Conservation (phyloP, 2,888 invertebrate genomes). For the Drepana falcataria region DNA sequence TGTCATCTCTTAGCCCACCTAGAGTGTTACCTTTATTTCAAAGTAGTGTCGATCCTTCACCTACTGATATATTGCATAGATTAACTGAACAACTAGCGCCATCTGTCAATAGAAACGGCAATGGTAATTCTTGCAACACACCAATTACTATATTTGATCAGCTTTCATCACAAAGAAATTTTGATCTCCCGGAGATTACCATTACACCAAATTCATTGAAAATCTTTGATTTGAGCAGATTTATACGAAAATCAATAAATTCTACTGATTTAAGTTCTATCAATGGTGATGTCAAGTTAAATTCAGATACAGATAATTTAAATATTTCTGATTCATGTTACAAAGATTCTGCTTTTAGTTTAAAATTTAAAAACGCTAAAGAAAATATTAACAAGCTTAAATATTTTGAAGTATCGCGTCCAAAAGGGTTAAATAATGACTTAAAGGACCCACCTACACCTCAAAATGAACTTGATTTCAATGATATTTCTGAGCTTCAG, state of each 20-base stretch:
- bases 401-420: not conserved
- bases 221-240: not conserved
- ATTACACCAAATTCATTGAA: not conserved
- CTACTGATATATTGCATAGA: not conserved
- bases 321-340: not conserved
- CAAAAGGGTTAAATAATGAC: not conserved
- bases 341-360: not conserved
- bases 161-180: not conserved
- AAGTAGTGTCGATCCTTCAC: not conserved
- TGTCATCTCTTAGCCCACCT: not conserved
- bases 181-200: not conserved
- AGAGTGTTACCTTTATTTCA: too few species aligned
- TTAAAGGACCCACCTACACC: not conserved
- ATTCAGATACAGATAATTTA: not conserved
- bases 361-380: not conserved
- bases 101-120: too few species aligned
- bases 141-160: not conserved
- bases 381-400: not conserved
- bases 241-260: not conserved
- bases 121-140: too few species aligned
- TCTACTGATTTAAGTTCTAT: too few species aligned
- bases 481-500: not conserved
- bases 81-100: too few species aligned
- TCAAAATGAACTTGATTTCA: too few species aligned
- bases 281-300: too few species aligned